phyloP scores from a whole-genome alignment of 2,888 invertebrate genomes.

The Rhodophaea formosa region DNA sequence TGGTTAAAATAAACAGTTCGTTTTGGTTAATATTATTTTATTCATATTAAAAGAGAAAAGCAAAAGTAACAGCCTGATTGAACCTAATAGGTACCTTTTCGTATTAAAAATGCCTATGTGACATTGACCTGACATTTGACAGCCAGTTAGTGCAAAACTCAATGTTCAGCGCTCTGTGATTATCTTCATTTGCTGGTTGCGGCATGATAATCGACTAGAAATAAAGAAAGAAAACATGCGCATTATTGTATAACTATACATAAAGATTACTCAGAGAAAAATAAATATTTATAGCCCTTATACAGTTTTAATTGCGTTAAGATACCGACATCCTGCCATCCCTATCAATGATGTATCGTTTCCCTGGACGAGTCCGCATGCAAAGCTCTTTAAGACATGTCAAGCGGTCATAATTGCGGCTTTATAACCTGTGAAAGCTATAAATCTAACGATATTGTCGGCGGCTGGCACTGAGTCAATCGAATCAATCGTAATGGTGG shows the following conservation, averaged over 20 bases:
- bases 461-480: slow-evolving; percentile 60
- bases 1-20: no score
- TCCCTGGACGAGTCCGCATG: slow-evolving; percentile 14
- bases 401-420: slow-evolving; percentile 56
- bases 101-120: no score
- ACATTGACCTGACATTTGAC: no score
- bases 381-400: slow-evolving; percentile 17
- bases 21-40: no score
- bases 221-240: not conserved
- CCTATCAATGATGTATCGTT: slow-evolving; percentile 8
- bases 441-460: slow-evolving; percentile 62
- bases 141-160: no score
- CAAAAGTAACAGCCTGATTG: no score
- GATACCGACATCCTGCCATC: slow-evolving; percentile 13
- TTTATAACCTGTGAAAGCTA: slow-evolving; percentile 67
- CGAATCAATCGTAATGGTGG: slow-evolving; percentile 57
- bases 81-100: no score
- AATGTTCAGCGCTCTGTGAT: no score
- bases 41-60: no score
- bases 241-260: not conserved
- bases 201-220: not conserved
- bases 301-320: slow-evolving; percentile 28
- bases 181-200: no score
- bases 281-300: slow-evolving; percentile 14
- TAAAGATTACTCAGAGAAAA: not conserved